Percentiles rank a stretch among this genome's conserved stretches.
phyloP scores from a whole-genome alignment of 2,888 invertebrate genomes.

The Chymomyza procnemis region DNA sequence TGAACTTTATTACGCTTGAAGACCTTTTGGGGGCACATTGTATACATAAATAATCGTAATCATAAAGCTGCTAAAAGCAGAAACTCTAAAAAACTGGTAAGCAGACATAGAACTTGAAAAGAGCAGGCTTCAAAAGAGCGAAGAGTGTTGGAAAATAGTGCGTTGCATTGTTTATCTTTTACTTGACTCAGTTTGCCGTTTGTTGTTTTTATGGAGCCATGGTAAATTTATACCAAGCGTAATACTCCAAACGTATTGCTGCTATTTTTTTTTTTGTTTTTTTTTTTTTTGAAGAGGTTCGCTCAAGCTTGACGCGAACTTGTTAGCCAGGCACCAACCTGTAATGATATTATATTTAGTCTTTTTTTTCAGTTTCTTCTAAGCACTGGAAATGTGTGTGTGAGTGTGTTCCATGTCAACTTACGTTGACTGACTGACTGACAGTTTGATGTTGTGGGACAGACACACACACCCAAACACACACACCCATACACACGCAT shows the following conservation, averaged over 20 bases:
- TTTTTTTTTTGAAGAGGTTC: no score
- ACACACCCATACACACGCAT: slow-evolving; percentile 51
- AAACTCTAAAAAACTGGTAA: slow-evolving; percentile 15
- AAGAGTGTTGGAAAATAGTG: slow-evolving; percentile 69
- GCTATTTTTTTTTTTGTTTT: no score
- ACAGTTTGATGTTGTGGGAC: slow-evolving; percentile 51
- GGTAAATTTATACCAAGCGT: slow-evolving; percentile 44
- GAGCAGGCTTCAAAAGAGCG: background rate
- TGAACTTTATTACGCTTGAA: slow-evolving; percentile 70
- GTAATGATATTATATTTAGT: slow-evolving; percentile 8
- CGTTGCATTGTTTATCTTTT: slow-evolving; percentile 74
- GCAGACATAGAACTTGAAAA: slow-evolving; percentile 49
- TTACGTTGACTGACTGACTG: slow-evolving; percentile 55
- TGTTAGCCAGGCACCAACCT: slow-evolving; percentile 35
- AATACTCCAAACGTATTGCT: slow-evolving; percentile 37
- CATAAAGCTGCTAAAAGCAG: slow-evolving; percentile 7
- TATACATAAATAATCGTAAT: slow-evolving; percentile 20
- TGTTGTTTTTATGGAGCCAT: slow-evolving; percentile 38
- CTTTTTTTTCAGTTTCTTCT: slow-evolving; percentile 34
- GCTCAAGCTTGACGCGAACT: slow-evolving; percentile 71
- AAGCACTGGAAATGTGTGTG: slow-evolving; percentile 64
- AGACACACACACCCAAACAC: slow-evolving; percentile 31
- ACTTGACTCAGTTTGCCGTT: slow-evolving; percentile 53
- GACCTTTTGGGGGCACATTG: slow-evolving; percentile 50
- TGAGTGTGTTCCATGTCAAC: slow-evolving; percentile 51